Evolutionary conservation across 2,888 invertebrate genomes (phyloP).

Genomic region (Nomada goodeniana): DNA sequence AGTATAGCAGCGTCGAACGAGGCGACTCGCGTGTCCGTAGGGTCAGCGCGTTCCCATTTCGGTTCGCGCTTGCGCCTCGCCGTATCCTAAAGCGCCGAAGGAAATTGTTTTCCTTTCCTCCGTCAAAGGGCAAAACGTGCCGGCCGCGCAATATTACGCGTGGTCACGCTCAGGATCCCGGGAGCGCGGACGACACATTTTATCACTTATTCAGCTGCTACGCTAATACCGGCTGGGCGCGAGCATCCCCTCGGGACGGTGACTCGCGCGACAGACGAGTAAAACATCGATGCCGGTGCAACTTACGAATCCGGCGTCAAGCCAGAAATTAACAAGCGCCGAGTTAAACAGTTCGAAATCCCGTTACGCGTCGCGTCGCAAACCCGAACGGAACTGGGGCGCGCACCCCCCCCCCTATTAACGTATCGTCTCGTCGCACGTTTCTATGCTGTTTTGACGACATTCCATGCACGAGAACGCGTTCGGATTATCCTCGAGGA

Average conservation of each 20-base stretch:
- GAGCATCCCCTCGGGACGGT: constrained; percentile 32
- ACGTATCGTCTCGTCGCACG: too few relatives aligned
- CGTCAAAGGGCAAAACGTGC: constrained; percentile 42
- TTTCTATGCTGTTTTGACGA: neutral
- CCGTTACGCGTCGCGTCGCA: neutral
- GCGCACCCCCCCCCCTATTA: neutral
- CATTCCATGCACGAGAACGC: neutral
- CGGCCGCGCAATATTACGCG: constrained; percentile 56
- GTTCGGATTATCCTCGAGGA: neutral
- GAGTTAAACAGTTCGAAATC: constrained; percentile 23
- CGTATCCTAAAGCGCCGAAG: constrained; percentile 46
- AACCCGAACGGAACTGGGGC: neutral
- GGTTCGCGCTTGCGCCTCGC: constrained; percentile 5
- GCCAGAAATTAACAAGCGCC: constrained; percentile 29
- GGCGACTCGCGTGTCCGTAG: constrained; percentile 27
- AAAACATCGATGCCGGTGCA: constrained; percentile 36
- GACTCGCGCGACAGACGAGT: constrained; percentile 14
- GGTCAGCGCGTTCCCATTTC: constrained; percentile 12
- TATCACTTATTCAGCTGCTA: constrained; percentile 69
- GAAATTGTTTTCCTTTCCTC: constrained; percentile 63
- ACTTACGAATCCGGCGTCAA: constrained; percentile 39
- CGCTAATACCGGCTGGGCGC: constrained; percentile 34
- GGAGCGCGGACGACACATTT: constrained; percentile 64
- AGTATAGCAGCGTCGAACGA: neutral
- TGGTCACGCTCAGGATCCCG: constrained; percentile 61